A percentile compares a stretch with the other conserved stretches of the same genome.
phyloP scores from a whole-genome alignment of 2,888 invertebrate species.

The Drosophila planitibia region DNA sequence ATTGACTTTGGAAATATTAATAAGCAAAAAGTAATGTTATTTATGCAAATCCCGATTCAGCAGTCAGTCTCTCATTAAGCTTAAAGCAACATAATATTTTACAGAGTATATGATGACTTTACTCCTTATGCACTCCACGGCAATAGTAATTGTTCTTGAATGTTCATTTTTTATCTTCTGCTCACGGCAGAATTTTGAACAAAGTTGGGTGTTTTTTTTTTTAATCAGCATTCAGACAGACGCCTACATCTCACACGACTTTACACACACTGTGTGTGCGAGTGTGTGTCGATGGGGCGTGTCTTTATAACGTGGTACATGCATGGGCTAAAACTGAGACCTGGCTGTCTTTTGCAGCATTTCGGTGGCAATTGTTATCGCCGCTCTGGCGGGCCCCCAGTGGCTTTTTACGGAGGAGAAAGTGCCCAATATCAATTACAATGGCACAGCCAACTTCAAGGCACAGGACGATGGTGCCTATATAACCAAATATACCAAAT shows the following conservation, averaged over 20 bases:
- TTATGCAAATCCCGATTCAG: not conserved
- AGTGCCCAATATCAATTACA: conserved; percentile 91
- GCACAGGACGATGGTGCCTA: conserved; percentile 84
- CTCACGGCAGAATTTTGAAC: conserved; percentile 15
- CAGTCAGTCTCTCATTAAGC: not conserved
- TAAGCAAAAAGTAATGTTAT: not conserved
- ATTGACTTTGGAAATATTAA: not conserved
- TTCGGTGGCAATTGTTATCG: conserved; percentile 85
- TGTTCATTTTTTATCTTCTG: conserved; percentile 6
- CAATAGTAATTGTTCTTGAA: not conserved
- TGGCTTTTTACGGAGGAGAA: conserved; percentile 96
- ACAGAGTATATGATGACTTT: not conserved
- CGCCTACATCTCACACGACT: conserved; percentile 1
- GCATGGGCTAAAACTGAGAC: conserved; percentile 26
- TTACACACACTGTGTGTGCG: not conserved
- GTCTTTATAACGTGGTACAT: conserved; percentile 9
- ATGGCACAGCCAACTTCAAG: conserved; percentile 88
- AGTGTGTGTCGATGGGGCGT: conserved; percentile 3
- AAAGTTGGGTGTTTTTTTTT: conserved; percentile 15
- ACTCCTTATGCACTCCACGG: not conserved
- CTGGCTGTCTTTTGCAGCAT: conserved; percentile 72
- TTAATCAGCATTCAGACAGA: conserved; percentile 35
- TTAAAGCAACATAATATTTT: not conserved
- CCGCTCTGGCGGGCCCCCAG: conserved; percentile 87
- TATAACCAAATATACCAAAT: conserved; percentile 85